Evolutionary conservation across 2,888 invertebrate species (phyloP), one percentile per base, ranked within the genome.

Genomic region (Keiferia lycopersicella): DNA sequence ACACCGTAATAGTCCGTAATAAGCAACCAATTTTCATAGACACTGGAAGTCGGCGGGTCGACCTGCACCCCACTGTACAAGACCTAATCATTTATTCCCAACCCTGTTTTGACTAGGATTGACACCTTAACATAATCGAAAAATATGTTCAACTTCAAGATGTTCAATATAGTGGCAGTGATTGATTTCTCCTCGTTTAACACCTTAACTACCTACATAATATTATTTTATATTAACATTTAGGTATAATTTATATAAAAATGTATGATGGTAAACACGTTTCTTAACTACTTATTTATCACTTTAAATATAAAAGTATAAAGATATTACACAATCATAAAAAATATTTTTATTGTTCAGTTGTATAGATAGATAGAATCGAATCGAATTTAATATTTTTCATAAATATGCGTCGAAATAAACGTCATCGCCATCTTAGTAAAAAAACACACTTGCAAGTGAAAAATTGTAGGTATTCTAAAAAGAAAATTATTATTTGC

Each of bases 91-190:
- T 45, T 45, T 45, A 45, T 81, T 85, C 82, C 86, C 89, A 91
- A 90, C 89, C 91, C 89, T 88, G 87, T 83, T 76, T 77, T 90
- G 91, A 91, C 91, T 91, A 91, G 91, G 91, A 90, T 88, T 88
- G 91, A 83, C 82, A 84, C 84, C 78, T 84, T 82, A 79, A 74
- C 65, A 71, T 74, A 73, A 51, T 74, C 68, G 69, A 75, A 67
- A 65, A 71, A 70, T 73, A 73, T 66, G 73, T 65, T 71, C 74
- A 71, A 71, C 73, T 65, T 71, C 74, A 71, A 71, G 74, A 75
- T 69, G 67, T 69, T 66, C 66, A 34, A 64, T 53, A 62, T 64
- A 77, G 82, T 88, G 90, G 89, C 91, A 91, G 90, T 90, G 90
- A 87, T 80, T 76, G 77, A 39, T 59, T 38, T 50, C 30, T 41